phyloP scores from a whole-genome alignment of 2,888 invertebrate genomes.

The Pandemis corylana region DNA sequence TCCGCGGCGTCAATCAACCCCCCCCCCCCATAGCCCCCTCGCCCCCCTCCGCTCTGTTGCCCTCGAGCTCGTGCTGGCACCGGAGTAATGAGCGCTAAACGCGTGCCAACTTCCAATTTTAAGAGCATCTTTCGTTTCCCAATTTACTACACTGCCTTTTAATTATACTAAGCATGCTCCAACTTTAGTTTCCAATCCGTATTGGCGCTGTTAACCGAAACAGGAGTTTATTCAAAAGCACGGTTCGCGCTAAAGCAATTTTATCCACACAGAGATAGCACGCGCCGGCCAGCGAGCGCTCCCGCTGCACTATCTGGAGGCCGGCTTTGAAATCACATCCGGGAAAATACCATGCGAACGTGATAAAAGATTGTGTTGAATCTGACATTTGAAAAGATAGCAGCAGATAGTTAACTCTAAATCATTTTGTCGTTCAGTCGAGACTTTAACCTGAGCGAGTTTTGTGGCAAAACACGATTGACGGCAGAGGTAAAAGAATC shows the following conservation, averaged over 20 bases:
- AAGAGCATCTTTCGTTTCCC: constrained; percentile 23
- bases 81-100: constrained; percentile 23
- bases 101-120: constrained; percentile 38
- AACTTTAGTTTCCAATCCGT: not conserved
- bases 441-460: too few species aligned
- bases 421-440: too few species aligned
- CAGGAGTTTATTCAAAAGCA: not conserved
- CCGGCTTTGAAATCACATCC: too few species aligned
- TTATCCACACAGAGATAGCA: not conserved
- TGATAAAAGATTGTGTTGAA: too few species aligned
- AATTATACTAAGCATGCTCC: not conserved
- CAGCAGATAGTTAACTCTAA: too few species aligned
- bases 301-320: constrained; percentile 1
- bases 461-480: too few species aligned
- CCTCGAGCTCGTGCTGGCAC: not conserved
- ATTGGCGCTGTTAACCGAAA: not conserved
- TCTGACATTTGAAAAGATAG: too few species aligned
- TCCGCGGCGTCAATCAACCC: constrained; percentile 26
- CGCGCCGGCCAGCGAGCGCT: not conserved
- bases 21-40: not conserved
- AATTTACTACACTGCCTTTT: constrained; percentile 36
- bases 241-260: not conserved
- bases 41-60: not conserved
- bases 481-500: too few species aligned
- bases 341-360: too few species aligned